A percentile compares a stretch with the other conserved stretches of the same genome.
These are phyloP conservation scores for Plestiodon gilberti DNA, from an alignment of 2,113 vertebrate species.

Conservation along the genomic window DNA sequence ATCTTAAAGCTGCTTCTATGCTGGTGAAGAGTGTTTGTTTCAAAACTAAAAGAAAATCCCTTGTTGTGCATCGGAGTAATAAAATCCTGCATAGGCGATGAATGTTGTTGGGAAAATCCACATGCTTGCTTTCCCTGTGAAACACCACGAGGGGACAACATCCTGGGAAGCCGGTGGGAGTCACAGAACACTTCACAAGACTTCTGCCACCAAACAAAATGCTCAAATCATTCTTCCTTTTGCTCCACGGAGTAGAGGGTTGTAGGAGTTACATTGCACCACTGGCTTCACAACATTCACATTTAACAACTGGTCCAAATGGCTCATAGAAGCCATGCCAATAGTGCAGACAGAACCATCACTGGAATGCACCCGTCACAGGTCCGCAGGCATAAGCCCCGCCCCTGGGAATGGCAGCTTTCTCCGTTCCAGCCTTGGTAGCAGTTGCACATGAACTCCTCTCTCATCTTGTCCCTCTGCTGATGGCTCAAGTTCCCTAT, in stretches of 20 bases:
- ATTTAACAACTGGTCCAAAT: background rate
- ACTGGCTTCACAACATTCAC: constrained; percentile 14
- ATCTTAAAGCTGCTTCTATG: constrained; percentile 11
- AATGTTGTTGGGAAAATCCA: background rate
- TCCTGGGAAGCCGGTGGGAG: background rate
- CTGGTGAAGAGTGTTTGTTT: constrained; percentile 9
- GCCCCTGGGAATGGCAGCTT: constrained; percentile 54
- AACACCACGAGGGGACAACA: background rate
- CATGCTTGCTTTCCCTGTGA: background rate
- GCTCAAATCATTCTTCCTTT: background rate
- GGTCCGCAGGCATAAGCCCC: constrained; percentile 18
- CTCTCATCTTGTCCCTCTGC: constrained; percentile 11
- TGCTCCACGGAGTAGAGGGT: background rate
- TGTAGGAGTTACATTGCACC: background rate
- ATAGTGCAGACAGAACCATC: background rate
- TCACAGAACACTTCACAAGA: constrained; percentile 14
- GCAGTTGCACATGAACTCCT: constrained; percentile 82
- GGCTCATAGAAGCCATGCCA: constrained; percentile 1
- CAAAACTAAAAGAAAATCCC: background rate
- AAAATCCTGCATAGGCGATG: constrained; percentile 26
- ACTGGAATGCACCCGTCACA: background rate
- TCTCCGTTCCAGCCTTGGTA: constrained; percentile 80
- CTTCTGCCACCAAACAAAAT: background rate
- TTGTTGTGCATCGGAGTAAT: background rate
- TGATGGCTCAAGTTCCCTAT: constrained; percentile 53